Percentiles rank a stretch among this genome's conserved stretches.
Conservation (phyloP, 2,113 vertebrate genomes). For the Melanerpes formicivorus region DNA sequence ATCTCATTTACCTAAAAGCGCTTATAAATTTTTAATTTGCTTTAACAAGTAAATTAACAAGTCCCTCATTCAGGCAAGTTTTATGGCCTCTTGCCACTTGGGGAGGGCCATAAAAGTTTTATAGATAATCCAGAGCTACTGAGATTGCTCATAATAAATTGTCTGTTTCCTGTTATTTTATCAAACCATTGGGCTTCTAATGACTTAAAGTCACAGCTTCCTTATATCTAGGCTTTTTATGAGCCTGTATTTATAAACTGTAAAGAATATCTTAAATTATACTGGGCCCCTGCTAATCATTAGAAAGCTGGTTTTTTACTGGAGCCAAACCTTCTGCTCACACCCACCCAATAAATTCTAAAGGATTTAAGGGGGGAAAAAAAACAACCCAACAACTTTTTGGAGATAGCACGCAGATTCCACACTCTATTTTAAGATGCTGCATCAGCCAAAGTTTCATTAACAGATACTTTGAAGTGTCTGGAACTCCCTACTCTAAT, state of each 20-base stretch:
- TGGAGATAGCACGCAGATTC: slow-evolving; percentile 11
- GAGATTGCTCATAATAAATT: slow-evolving; percentile 96
- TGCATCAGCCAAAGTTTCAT: slow-evolving; percentile 44
- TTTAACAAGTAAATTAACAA: slow-evolving; percentile 99
- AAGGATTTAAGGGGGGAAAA: neutral
- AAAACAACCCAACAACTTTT: neutral
- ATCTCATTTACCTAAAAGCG: slow-evolving; percentile 99
- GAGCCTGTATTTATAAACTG: slow-evolving; percentile 85
- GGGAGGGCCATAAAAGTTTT: slow-evolving; percentile 97
- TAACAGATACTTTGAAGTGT: slow-evolving; percentile 21
- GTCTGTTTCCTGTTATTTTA: slow-evolving; percentile 95
- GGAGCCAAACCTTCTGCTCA: slow-evolving; percentile 60
- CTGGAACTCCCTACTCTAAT: neutral
- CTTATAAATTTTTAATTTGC: slow-evolving; percentile 99
- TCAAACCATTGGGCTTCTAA: slow-evolving; percentile 89
- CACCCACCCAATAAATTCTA: slow-evolving; percentile 55
- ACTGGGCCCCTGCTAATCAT: slow-evolving; percentile 74
- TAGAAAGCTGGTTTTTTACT: slow-evolving; percentile 60
- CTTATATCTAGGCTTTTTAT: slow-evolving; percentile 79
- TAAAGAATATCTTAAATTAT: slow-evolving; percentile 85
- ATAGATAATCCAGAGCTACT: slow-evolving; percentile 96
- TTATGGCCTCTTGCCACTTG: slow-evolving; percentile 96
- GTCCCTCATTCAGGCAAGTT: slow-evolving; percentile 99
- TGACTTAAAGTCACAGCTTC: slow-evolving; percentile 88
- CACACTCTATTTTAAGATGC: slow-evolving; percentile 29